phyloP scores from a whole-genome alignment of 2,113 vertebrate genomes.

The Tyrannus savana region DNA sequence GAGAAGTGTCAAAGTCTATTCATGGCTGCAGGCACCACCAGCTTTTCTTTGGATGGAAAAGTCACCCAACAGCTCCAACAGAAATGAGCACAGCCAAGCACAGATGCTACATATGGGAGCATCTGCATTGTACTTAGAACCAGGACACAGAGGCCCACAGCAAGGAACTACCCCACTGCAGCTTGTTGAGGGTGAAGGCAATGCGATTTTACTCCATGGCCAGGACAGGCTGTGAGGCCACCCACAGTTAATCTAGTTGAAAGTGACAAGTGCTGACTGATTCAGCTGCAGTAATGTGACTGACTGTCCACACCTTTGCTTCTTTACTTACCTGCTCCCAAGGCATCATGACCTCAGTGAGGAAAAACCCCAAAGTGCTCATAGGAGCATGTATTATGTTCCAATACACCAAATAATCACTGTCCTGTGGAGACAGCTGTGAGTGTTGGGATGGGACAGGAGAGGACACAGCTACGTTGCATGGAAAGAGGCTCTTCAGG shows the following conservation, averaged over 20 bases:
- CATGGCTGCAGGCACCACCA: background rate
- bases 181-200: background rate
- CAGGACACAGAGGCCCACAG: background rate
- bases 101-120: background rate
- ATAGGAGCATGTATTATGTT: background rate
- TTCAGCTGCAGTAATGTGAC: background rate
- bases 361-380: background rate
- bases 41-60: background rate
- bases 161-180: background rate
- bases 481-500: background rate
- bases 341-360: background rate
- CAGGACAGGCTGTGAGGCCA: background rate
- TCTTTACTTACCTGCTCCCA: background rate
- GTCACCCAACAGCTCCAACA: background rate
- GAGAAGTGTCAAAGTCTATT: background rate
- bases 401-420: background rate
- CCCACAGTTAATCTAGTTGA: fast-evolving
- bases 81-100: background rate
- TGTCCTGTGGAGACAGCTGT: background rate
- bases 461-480: background rate
- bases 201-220: background rate
- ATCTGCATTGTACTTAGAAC: background rate
- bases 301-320: background rate
- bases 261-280: background rate
- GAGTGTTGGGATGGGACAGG: background rate